Evolutionary conservation across 2,888 invertebrate species (phyloP), one percentile per base, ranked within the genome.

Genomic region (Protonemura montana): DNA sequence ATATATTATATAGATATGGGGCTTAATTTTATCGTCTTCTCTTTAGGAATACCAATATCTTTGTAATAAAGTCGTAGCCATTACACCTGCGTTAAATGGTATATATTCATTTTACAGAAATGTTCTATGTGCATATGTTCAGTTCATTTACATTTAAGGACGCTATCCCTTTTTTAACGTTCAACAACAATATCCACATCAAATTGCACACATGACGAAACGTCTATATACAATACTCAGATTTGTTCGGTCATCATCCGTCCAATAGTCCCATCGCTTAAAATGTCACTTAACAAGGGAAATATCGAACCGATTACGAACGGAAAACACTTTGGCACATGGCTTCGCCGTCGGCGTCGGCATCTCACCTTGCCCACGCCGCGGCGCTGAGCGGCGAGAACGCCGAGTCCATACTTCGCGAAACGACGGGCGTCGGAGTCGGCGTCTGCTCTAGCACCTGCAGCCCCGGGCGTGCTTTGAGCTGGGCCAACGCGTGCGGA

Each of bases 371-470:
- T 80, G 89, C 89, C 89, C 89, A 89, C 30, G 93, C 92, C 86
- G 93, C 92, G 0, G 90, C 91, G 88, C 93, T 93, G 0, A 96
- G 92, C 5, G 95, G 95, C 0, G 95, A 95, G 90, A 96, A 96
- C 10, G 96, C 96, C 5, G 94, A 93, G 76, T 93, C 93, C 90
- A 94, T 93, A 89, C 93, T 92, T 87, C 92, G 90, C 29, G 92
- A 90, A 84, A 90, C 89, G 29, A 85, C 91, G 87, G 88, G 88
- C 35, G 88, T 88, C 91, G 90, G 89, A 13, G 86, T 16, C 35
- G 85, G 88, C 13, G 86, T 13, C 35, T 83, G 84, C 76, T 85
- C 86, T 83, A 86, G 30, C 29, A 85, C 87, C 28, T 86, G 87
- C 28, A 87, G 83, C 0, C 85, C 86, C 25, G 85, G 85, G n/a